Evolutionary conservation across 2,888 invertebrate species (phyloP), one percentile per base, ranked within the genome.

Genomic region (Halictus ligatus): DNA sequence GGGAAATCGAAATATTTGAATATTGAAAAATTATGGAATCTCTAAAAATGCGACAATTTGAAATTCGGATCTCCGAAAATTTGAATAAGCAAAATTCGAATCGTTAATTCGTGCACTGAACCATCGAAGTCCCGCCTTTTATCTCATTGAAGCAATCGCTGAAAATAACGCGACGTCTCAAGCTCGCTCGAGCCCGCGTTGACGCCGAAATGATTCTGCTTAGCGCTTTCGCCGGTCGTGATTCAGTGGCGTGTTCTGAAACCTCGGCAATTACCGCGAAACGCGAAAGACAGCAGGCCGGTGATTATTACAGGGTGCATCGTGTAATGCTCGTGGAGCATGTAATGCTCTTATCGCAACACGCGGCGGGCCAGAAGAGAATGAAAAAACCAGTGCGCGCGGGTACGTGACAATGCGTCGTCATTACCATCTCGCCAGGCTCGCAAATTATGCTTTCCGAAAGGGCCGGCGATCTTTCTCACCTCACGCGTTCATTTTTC

Each of bases 401-500:
- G 35, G 46, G 43, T 72, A 77, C 85, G 85, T 77, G 84, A 84
- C 78, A 84, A 73, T n/a, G 74, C 58, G 50, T 25, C 72, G 50
- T 77, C 75, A 73, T 80, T 73, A 77, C 85, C 79, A 69, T 69
- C 85, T 60, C 46, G 25, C 54, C 35, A 15, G 29, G 69, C 74
- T 72, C 15, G 78, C 67, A 80, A 80, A 80, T 76, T 82, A 79
- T 50, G 74, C 77, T 87, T 80, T 58, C 74, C 71, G 79, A 82
- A 79, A 88, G 72, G 72, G 76, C 76, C 50, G 77, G 40, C 80
- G 86, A 80, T 87, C 83, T 50, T 78, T 74, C 80, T 79, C 81
- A 78, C 82, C 87, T 84, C 79, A 48, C 81, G 82, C 84, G 77
- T 72, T 43, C 83, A 80, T 87, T 81, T 84, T 84, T 87, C 78